Conservation (phyloP, 2,797 vertebrate genomes). For the Phyllotis vaccarum region DNA sequence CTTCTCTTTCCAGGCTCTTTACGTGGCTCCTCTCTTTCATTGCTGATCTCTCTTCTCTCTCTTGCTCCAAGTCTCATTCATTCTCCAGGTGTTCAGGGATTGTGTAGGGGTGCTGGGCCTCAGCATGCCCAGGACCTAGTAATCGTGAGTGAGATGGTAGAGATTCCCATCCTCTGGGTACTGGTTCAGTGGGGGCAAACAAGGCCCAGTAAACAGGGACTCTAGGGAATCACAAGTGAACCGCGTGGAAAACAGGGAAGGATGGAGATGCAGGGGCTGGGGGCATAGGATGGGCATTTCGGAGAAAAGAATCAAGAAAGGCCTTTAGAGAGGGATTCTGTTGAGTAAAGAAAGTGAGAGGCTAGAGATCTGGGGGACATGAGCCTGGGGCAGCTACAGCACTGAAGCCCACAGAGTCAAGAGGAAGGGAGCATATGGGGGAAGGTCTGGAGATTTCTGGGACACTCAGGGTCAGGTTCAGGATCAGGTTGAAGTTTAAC, state of each 20-base stretch:
- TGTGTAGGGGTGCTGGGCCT: rapidly evolving
- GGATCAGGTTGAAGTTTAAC: not conserved
- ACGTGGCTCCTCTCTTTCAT: not conserved
- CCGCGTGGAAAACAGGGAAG: no score
- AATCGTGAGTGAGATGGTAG: rapidly evolving
- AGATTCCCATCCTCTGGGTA: not conserved
- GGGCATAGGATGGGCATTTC: not conserved
- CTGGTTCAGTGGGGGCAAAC: not conserved
- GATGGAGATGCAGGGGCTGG: not conserved
- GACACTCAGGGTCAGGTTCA: not conserved
- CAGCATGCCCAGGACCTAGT: not conserved
- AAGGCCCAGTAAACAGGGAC: no score
- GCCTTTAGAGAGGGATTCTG: not conserved
- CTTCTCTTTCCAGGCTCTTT: not conserved
- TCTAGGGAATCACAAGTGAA: not conserved
- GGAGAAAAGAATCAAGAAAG: not conserved
- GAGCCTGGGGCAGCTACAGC: not conserved
- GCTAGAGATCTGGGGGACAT: not conserved
- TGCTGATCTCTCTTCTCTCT: not conserved
- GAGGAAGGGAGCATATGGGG: not conserved
- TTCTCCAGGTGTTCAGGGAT: not conserved
- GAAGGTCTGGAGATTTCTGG: no score
- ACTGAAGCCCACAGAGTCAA: not conserved
- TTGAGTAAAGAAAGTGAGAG: not conserved
- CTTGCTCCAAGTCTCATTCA: not conserved